Conservation (phyloP, 2,113 vertebrate genomes). For the Corynorhinus townsendii region DNA sequence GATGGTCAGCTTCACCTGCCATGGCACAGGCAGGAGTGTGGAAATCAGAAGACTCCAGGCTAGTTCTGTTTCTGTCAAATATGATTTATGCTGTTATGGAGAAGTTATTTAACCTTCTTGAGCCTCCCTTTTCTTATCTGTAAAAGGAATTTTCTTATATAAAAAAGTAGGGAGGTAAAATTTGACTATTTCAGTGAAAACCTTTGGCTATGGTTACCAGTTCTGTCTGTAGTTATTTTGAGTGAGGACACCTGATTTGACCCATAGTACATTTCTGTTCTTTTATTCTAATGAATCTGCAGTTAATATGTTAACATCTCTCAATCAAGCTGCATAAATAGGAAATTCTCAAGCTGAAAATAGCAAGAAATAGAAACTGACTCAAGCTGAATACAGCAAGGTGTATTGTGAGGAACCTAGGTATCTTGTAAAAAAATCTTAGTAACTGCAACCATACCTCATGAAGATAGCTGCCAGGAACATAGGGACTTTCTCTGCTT, state of each 20-base stretch:
- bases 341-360: background rate
- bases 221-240: background rate
- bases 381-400: background rate
- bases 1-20: background rate
- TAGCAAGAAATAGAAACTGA: background rate
- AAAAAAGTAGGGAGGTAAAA: background rate
- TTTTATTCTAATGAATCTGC: background rate
- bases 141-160: background rate
- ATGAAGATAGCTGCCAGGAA: background rate
- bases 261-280: background rate
- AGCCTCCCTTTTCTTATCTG: background rate
- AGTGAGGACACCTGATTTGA: background rate
- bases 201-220: background rate
- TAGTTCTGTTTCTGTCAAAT: background rate
- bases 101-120: background rate
- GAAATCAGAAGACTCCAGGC: background rate
- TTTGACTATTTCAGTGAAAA: background rate
- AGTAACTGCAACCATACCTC: background rate
- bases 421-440: background rate
- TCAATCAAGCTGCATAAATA: background rate
- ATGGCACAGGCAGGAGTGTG: background rate
- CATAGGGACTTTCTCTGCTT: background rate
- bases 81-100: background rate
- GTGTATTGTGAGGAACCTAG: fast-evolving
- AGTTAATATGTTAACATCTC: background rate